Conservation (phyloP, 1,140 invertebrate species). For the Leptoteleia sp. region DNA sequence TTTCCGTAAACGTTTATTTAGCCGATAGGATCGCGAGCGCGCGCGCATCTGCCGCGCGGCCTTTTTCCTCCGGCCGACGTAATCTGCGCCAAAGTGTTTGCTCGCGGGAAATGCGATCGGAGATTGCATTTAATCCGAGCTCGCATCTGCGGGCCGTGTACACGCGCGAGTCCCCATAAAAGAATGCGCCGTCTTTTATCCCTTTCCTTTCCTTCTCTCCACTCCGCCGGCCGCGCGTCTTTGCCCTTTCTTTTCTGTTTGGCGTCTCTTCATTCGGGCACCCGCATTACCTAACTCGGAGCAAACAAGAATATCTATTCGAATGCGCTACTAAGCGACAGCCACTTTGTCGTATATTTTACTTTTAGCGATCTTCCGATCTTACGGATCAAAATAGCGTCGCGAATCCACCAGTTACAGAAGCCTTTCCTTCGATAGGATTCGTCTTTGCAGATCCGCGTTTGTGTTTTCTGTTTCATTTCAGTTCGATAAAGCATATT, state of each 20-base stretch:
- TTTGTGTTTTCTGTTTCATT: too few relatives aligned
- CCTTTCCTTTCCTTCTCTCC: constrained; percentile 20
- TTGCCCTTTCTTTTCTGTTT: constrained; percentile 27
- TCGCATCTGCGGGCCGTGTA: constrained; percentile 53
- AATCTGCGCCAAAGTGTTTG: constrained; percentile 68
- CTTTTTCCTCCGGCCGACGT: constrained; percentile 45
- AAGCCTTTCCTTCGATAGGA: constrained; percentile 1
- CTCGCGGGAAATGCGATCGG: constrained; percentile 63
- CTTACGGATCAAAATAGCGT: constrained; percentile 19
- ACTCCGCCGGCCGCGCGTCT: constrained; percentile 15
- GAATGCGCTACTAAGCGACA: constrained; percentile 45
- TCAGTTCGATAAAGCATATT: too few relatives aligned
- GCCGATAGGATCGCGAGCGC: constrained; percentile 64
- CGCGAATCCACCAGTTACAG: constrained; percentile 10
- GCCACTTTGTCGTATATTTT: constrained; percentile 43
- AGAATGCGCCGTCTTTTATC: constrained; percentile 38
- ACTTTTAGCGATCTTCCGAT: not conserved
- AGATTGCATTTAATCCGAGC: constrained; percentile 69
- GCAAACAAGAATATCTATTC: constrained; percentile 36
- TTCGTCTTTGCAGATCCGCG: too few relatives aligned
- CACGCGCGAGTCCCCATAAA: constrained; percentile 32
- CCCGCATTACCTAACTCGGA: constrained; percentile 30
- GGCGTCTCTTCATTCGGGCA: constrained; percentile 36
- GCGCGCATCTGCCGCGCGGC: constrained; percentile 8
- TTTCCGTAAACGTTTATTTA: constrained; percentile 71